phyloP scores from a whole-genome alignment of 2,888 invertebrate species.

The Tyria jacobaeae region DNA sequence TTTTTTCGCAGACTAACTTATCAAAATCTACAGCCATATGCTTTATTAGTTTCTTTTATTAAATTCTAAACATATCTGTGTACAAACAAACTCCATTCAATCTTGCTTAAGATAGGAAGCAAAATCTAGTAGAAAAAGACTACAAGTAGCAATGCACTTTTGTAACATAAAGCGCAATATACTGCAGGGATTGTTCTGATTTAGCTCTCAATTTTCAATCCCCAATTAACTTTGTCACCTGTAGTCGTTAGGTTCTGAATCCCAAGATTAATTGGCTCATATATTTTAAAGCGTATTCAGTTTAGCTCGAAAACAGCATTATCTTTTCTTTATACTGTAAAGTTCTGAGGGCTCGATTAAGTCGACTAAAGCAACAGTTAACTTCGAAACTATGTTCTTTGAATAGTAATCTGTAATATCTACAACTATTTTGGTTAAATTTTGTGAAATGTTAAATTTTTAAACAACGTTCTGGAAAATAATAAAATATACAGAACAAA shows the following conservation, averaged over 20 bases:
- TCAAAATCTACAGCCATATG: no score
- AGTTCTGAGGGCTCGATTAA: background rate
- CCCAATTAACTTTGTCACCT: conserved; percentile 8
- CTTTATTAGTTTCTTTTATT: background rate
- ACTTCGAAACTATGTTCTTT: no score
- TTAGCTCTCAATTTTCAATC: conserved; percentile 9
- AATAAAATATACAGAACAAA: no score
- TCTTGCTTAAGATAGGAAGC: background rate
- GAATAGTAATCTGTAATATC: no score
- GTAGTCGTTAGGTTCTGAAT: background rate
- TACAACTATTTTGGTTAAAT: no score
- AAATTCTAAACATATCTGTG: background rate
- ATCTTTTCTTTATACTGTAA: background rate
- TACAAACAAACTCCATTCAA: background rate
- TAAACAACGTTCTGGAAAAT: no score
- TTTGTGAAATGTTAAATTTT: no score
- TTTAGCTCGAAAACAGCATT: background rate
- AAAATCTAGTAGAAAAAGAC: background rate
- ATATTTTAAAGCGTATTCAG: background rate
- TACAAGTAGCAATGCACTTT: background rate
- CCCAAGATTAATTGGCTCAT: conserved; percentile 1
- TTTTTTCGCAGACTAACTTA: no score
- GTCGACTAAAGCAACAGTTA: no score
- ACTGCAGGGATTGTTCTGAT: conserved; percentile 1
- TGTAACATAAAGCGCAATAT: background rate